phyloP scores from a whole-genome alignment of 2,888 invertebrate genomes.

The Lacanobia oleracea region DNA sequence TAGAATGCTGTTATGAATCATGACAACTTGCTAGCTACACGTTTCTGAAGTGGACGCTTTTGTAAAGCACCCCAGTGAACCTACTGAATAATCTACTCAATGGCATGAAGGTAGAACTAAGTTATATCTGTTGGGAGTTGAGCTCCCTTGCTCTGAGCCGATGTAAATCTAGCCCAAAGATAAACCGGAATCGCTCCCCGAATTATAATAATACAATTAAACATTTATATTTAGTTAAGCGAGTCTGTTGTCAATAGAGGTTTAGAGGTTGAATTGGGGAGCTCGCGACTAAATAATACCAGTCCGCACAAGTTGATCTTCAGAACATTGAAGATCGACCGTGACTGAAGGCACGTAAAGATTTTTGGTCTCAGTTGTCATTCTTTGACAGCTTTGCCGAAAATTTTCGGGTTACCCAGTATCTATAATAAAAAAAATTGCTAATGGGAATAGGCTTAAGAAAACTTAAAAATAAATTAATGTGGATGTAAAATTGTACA shows the following conservation, averaged over 20 bases:
- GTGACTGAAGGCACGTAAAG: not conserved
- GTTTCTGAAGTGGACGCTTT: not conserved
- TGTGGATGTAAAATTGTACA: no score
- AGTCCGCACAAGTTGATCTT: no score
- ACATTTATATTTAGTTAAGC: slow-evolving; percentile 36
- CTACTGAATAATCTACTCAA: not conserved
- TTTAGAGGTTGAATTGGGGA: not conserved
- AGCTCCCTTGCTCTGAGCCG: slow-evolving; percentile 7
- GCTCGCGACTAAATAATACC: no score
- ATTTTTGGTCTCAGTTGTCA: not conserved
- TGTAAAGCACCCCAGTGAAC: not conserved
- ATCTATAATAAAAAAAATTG: no score
- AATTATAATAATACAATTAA: slow-evolving; percentile 50
- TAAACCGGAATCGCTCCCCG: slow-evolving; percentile 35
- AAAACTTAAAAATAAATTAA: no score
- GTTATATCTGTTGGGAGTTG: slow-evolving; percentile 42
- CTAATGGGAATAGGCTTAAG: no score
- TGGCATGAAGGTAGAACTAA: slow-evolving; percentile 18
- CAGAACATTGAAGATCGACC: no score
- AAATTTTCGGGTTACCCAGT: no score
- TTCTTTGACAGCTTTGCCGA: not conserved
- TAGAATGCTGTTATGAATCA: no score
- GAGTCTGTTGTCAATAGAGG: slow-evolving; percentile 6
- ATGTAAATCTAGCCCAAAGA: slow-evolving; percentile 34
- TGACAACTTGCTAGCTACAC: not conserved